A percentile compares a stretch with the other conserved stretches of the same genome.
Evolutionary conservation across 2,113 vertebrate species (phyloP).

Genomic region (Macaca mulatta): DNA sequence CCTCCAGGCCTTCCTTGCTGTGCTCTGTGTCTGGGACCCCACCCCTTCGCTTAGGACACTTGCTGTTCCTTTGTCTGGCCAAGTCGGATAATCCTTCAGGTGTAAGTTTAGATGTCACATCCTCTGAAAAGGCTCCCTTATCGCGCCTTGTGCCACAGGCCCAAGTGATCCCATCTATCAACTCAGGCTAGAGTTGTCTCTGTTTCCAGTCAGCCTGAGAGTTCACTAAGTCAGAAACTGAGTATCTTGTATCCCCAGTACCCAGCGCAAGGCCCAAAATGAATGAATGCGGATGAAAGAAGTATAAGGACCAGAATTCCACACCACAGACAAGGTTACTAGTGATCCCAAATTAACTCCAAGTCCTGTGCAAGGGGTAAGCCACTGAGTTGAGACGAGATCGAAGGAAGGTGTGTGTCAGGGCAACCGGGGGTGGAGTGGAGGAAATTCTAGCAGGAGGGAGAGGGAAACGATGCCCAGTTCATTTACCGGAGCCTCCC

Average conservation of each 20-base stretch:
- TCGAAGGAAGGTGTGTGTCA: no score
- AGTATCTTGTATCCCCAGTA: background rate
- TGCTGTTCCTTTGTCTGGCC: background rate
- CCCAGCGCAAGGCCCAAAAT: background rate
- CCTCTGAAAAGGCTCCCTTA: background rate
- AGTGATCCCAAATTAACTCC: background rate
- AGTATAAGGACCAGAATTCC: background rate
- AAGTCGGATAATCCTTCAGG: background rate
- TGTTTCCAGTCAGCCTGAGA: background rate
- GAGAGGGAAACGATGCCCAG: background rate
- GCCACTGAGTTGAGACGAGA: background rate
- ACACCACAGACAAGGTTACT: background rate
- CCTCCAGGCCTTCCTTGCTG: background rate
- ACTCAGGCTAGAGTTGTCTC: background rate
- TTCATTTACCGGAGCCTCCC: background rate
- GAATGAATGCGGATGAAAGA: background rate
- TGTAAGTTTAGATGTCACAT: background rate
- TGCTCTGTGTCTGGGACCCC: background rate
- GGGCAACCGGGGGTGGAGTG: background rate
- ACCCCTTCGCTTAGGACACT: background rate
- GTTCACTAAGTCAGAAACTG: background rate
- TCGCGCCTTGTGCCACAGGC: background rate
- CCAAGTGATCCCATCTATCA: background rate
- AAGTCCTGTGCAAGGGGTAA: background rate
- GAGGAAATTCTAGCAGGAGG: background rate